Percentiles rank a stretch among this genome's conserved stretches.
These are phyloP conservation scores for Eristalis intricaria DNA, from an alignment of 2,888 invertebrate species.

Conservation along the genomic window DNA sequence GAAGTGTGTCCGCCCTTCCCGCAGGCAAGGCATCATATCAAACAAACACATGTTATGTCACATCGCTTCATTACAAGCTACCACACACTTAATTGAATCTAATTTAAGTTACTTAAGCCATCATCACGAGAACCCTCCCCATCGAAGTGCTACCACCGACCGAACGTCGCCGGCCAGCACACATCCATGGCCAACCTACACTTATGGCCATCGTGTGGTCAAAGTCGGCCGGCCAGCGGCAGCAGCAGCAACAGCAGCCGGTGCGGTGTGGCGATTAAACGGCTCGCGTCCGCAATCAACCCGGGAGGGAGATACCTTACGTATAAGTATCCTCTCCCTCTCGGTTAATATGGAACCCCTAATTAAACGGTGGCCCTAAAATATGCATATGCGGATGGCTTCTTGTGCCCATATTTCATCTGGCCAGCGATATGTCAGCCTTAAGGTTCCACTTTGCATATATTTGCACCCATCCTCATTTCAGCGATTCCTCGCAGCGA, in stretches of 20 bases:
- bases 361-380: constrained; percentile 81
- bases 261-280: constrained; percentile 55
- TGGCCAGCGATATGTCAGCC: constrained; percentile 73
- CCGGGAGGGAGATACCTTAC: constrained; percentile 40
- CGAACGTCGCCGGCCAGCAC: not conserved
- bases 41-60: not conserved
- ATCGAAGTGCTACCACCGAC: not conserved
- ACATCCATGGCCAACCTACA: constrained; percentile 1
- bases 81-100: constrained; percentile 43
- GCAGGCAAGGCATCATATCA: not conserved
- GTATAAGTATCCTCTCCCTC: constrained; percentile 2
- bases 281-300: constrained; percentile 60
- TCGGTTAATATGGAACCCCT: constrained; percentile 75
- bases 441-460: constrained; percentile 78
- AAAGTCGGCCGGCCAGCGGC: not conserved
- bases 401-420: constrained; percentile 80
- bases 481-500: constrained; percentile 69
- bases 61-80: constrained; percentile 3
- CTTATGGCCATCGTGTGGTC: constrained; percentile 30
- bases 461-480: constrained; percentile 75
- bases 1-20: not conserved
- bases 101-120: constrained; percentile 47
- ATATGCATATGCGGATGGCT: constrained; percentile 78
- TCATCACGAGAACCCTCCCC: constrained; percentile 27
- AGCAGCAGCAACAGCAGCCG: not conserved